Base-by-base conservation (phyloP, 1,140 invertebrate species). In the Drosophila lowei region DNA sequence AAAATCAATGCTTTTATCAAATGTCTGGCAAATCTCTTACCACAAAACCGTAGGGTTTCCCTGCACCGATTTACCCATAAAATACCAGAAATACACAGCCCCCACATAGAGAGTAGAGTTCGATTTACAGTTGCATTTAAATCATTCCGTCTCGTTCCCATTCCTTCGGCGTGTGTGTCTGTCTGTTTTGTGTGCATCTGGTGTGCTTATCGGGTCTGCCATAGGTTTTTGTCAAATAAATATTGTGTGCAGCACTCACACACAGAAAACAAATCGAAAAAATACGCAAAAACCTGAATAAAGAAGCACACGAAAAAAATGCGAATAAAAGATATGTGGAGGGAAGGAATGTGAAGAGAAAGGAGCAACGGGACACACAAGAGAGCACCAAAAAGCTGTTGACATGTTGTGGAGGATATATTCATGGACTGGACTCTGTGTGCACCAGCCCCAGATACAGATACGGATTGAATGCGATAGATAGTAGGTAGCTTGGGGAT, bases 201-300 rank as follows among this genome's bases (percentile, higher is more conserved):
- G 71, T 44, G 59, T 52, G 67, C 77, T 81, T 80, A 80, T 80
- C 75, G 65, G 75, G 75, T 48, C 47, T 81, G 78, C 58, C 78
- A 80, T 72, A 80, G 78, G 78, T 60, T 77, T 83, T 80, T 77
- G 68, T 43, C 68, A 81, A 80, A 81, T 81, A 81, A 81, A 81
- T 81, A 73, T 83, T 68, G 63, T 55, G 49, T 67, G 67, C 78
- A 55, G 57, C 60, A 80, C 48, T 74, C 60, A 53, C 72, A 77
- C 59, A 67, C 56, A 80, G 66, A 55, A 72, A 60, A 66, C 77
- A 81, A 43, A 68, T 56, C 18, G 41, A 57, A 47, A 47, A 57
- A 64, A 50, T 46, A 38, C 43, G 2, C 62, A 41, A 57, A 57
- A 70, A 63, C 53, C 52, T 16, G 44, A 13, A 65, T 50, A 62